Conservation (phyloP, 2,113 vertebrate genomes). For the Platichthys stellatus region DNA sequence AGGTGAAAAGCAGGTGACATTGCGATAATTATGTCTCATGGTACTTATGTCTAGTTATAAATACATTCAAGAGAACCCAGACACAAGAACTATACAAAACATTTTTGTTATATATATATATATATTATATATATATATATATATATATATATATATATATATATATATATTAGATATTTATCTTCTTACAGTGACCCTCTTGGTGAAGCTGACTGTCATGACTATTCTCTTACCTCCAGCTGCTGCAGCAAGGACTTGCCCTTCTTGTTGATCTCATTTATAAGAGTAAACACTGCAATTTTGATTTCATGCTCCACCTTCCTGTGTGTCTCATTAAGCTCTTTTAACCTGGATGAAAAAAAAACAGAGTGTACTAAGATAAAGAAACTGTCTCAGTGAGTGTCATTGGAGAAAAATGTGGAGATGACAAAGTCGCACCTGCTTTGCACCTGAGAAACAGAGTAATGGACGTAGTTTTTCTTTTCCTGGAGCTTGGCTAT, state of each 20-base stretch:
- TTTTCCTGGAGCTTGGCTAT: conserved; percentile 96
- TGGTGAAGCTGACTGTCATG: background rate
- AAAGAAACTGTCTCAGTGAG: background rate
- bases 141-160: too few species aligned
- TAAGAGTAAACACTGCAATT: conserved; percentile 98
- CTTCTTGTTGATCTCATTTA: conserved; percentile 99
- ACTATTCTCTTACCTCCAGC: conserved; percentile 88
- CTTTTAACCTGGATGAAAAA: conserved; percentile 90
- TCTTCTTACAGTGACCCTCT: background rate
- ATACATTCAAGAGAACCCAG: too few species aligned
- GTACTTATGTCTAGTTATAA: too few species aligned
- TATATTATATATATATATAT: too few species aligned
- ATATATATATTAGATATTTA: too few species aligned
- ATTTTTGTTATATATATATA: too few species aligned
- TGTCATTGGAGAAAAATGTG: background rate
- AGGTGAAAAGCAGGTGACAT: background rate
- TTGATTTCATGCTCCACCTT: conserved; percentile 99
- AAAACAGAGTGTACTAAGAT: conserved; percentile 6
- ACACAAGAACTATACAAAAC: too few species aligned
- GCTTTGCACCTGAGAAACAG: conserved; percentile 94
- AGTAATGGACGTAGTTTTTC: conserved; percentile 96
- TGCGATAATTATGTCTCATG: too few species aligned
- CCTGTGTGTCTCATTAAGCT: conserved; percentile 95
- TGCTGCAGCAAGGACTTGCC: conserved; percentile 97
- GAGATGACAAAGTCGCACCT: conserved; percentile 79